Percentiles rank a stretch among this genome's conserved stretches.
Evolutionary conservation across 2,113 vertebrate species (phyloP).

Genomic region (Crotalus horridus): DNA sequence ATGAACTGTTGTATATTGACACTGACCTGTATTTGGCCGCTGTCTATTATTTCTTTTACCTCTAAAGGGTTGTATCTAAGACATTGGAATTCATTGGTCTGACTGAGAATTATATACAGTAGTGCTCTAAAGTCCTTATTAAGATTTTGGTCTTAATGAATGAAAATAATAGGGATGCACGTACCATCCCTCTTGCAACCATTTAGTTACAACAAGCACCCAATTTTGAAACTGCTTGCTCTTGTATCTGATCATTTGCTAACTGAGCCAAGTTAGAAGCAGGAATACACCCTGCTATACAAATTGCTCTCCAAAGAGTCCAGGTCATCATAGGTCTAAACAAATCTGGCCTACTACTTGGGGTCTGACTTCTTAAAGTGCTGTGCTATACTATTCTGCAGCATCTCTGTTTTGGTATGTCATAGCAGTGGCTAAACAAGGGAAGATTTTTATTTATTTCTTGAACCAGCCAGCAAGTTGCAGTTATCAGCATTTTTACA

Average conservation of each 20-base stretch:
- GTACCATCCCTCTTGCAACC: background rate
- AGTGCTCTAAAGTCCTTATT: background rate
- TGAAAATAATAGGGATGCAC: background rate
- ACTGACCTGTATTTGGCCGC: background rate
- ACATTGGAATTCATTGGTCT: background rate
- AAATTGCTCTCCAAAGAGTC: background rate
- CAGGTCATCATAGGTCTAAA: background rate
- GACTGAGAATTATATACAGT: background rate
- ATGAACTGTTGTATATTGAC: background rate
- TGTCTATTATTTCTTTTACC: background rate
- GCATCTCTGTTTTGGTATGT: background rate
- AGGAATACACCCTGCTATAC: background rate
- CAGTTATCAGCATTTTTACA: constrained; percentile 9
- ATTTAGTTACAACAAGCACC: background rate
- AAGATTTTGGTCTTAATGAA: background rate
- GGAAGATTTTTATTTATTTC: background rate
- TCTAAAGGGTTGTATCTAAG: background rate
- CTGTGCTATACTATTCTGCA: constrained; percentile 14
- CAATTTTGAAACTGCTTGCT: background rate
- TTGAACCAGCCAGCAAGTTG: constrained; percentile 7
- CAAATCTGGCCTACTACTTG: background rate
- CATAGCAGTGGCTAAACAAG: background rate
- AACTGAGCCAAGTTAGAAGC: constrained; percentile 2
- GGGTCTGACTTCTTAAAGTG: constrained; percentile 11
- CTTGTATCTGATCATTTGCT: constrained; percentile 4